Conservation (phyloP, 1,140 invertebrate genomes). For the Drosophila santomea region DNA sequence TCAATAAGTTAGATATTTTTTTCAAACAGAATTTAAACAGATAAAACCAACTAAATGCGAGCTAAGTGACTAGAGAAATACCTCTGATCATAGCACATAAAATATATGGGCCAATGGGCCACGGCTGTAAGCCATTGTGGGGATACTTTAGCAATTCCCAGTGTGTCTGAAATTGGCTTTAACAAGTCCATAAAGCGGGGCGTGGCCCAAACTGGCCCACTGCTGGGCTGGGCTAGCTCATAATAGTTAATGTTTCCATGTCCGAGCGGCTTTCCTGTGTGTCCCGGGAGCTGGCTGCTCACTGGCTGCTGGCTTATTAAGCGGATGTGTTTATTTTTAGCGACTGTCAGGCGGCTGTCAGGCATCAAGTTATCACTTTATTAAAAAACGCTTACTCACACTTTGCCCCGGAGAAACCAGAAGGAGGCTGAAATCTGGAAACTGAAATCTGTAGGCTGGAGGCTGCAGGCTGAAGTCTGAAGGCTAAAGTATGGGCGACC, state of each 20-base stretch:
- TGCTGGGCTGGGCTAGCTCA: constrained; percentile 18
- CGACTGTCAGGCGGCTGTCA: constrained; percentile 63
- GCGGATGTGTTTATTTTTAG: constrained; percentile 71
- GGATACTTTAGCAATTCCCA: constrained; percentile 15
- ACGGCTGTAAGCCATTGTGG: neutral
- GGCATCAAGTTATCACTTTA: constrained; percentile 77
- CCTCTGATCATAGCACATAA: constrained; percentile 1
- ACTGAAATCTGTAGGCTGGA: neutral
- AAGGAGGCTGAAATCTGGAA: neutral
- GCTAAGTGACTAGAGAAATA: neutral
- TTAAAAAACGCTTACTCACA: constrained; percentile 77
- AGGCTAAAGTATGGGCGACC: constrained; percentile 28
- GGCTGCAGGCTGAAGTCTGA: constrained; percentile 15
- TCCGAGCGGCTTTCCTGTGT: constrained; percentile 45
- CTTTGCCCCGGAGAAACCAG: constrained; percentile 22
- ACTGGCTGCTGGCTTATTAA: constrained; percentile 52
- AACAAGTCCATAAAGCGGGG: constrained; percentile 34
- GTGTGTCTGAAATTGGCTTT: constrained; percentile 26
- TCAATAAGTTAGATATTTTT: too few relatives aligned
- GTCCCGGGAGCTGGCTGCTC: constrained; percentile 36
- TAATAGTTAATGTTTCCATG: constrained; percentile 55
- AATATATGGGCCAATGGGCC: constrained; percentile 1
- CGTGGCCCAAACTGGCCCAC: constrained; percentile 10
- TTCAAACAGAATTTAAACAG: neutral
- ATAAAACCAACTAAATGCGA: neutral